These are phyloP conservation scores for Pemphredon lugubris DNA, from an alignment of 2,888 invertebrate genomes.

Conservation along the genomic window DNA sequence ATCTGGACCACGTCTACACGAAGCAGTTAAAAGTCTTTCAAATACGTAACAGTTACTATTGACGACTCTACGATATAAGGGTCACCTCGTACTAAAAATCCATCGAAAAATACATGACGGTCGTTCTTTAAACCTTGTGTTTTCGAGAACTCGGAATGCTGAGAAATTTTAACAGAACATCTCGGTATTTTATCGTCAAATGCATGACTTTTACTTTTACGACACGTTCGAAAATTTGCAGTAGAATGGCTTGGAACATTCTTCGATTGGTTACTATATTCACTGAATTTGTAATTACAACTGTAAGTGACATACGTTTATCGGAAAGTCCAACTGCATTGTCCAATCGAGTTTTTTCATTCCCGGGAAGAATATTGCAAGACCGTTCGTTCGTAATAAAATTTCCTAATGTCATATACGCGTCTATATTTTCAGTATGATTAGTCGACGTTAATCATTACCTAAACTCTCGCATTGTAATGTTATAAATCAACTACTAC, in stretches of 20 bases:
- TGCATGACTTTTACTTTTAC: constrained; percentile 6
- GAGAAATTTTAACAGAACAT: constrained; percentile 39
- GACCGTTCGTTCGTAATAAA: background rate
- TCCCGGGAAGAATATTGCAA: constrained; percentile 13
- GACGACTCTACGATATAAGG: constrained; percentile 19
- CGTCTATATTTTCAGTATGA: constrained; percentile 2
- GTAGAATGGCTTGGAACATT: constrained; percentile 14
- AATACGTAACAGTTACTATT: constrained; percentile 46
- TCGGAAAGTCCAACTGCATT: too few relatives aligned
- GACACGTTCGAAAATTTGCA: background rate
- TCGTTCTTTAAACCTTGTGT: constrained; percentile 1
- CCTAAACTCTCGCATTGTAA: background rate
- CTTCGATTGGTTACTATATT: background rate
- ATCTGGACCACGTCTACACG: constrained; percentile 46
- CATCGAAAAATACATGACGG: constrained; percentile 46
- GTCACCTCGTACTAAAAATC: constrained; percentile 27
- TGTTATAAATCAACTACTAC: constrained; percentile 9
- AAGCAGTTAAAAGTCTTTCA: constrained; percentile 44
- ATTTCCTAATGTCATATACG: background rate
- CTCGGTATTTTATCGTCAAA: constrained; percentile 4
- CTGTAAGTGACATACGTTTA: background rate
- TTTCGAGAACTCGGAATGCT: constrained; percentile 47
- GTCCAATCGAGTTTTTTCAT: too few relatives aligned
- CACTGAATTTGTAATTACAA: background rate
- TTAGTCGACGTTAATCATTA: constrained; percentile 1